Conservation (phyloP, 2,888 invertebrate species). For the Mimas tiliae region DNA sequence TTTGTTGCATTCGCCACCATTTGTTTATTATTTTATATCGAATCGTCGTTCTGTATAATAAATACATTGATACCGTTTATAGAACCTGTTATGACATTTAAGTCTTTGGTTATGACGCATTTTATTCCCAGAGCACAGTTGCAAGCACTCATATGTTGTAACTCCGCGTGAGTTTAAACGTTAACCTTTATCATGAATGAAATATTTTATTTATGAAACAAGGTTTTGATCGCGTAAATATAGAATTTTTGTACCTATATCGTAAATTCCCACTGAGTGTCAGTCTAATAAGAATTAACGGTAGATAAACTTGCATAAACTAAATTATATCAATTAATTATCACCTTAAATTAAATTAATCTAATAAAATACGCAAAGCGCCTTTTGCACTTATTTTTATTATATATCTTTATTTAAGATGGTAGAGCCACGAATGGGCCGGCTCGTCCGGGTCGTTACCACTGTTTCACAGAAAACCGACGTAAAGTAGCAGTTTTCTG, state of each 20-base stretch:
- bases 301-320: neutral
- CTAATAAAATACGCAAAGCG: no score
- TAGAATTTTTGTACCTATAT: conserved; percentile 29
- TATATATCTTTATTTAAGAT: no score
- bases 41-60: conserved; percentile 2
- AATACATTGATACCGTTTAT: neutral
- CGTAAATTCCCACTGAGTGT: neutral
- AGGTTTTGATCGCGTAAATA: neutral
- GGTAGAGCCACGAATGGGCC: no score
- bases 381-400: no score
- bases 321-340: no score
- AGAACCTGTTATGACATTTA: conserved; percentile 14
- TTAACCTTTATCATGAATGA: neutral
- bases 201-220: conserved; percentile 2
- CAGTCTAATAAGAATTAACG: neutral
- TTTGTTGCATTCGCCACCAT: conserved; percentile 2
- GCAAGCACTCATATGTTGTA: conserved; percentile 2
- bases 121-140: neutral
- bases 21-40: conserved; percentile 11
- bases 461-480: no score
- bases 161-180: conserved; percentile 4
- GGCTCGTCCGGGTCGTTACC: no score
- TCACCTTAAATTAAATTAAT: neutral
- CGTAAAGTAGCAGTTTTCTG: no score
- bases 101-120: no score